phyloP scores from a whole-genome alignment of 2,113 vertebrate species.

The Suricata suricatta region DNA sequence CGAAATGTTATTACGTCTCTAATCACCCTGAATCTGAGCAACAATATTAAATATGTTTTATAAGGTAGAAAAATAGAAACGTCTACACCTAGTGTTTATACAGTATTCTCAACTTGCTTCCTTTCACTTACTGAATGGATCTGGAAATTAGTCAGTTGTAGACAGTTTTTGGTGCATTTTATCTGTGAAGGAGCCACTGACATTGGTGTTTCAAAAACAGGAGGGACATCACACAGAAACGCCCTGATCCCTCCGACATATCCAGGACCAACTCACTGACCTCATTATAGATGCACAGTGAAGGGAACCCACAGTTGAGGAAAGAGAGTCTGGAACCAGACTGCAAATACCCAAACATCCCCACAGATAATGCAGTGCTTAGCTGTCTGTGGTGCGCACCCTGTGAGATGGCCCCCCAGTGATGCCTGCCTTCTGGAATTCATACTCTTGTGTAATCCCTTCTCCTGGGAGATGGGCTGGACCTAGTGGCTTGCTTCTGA shows the following conservation, averaged over 20 bases:
- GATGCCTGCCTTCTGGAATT: neutral
- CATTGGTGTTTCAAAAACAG: neutral
- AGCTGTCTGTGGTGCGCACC: neutral
- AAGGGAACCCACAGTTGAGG: neutral
- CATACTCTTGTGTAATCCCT: neutral
- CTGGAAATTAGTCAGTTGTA: neutral
- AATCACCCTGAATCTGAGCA: neutral
- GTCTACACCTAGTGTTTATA: neutral
- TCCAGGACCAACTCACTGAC: neutral
- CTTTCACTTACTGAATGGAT: neutral
- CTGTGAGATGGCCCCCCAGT: neutral
- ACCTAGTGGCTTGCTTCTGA: neutral
- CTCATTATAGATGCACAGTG: neutral
- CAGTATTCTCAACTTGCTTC: neutral
- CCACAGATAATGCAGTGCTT: neutral
- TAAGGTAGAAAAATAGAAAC: neutral
- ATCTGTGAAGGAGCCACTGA: neutral
- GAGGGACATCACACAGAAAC: neutral
- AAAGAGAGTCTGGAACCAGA: neutral
- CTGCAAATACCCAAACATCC: neutral
- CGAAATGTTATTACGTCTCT: neutral
- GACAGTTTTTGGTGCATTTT: neutral
- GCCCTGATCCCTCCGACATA: neutral
- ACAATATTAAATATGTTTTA: neutral
- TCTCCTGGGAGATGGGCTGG: neutral